Base-by-base conservation (phyloP, 1,140 invertebrate species). In the Dufourea novaeangliae region DNA sequence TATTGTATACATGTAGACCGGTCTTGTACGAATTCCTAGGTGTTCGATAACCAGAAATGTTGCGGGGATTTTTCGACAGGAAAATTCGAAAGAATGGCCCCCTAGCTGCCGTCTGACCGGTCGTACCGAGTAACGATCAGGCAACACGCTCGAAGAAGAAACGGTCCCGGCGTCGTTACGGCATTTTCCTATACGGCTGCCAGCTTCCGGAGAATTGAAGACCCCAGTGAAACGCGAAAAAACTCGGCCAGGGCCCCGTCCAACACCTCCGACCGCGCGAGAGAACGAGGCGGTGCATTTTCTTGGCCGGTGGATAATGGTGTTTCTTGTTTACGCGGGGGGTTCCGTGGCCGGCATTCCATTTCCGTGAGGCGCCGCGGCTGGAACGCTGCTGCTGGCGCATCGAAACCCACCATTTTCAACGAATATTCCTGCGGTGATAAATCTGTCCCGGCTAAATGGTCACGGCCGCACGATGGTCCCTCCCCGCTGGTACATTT, bases 81-180 rank as follows among this genome's bases (percentile, higher is more conserved):
- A 68, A 44, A 62, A 70, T 41, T 20, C 12, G 14, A 39, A 25
- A 57, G 41, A 74, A 67, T 54, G 59, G 79, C 73, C 57, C 32
- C 1, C 20, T n/a, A n/a, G n/a, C n/a, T n/a, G n/a, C 20, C 8
- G 25, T 37, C 8, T 17, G 54, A 32, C 54, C 54, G 27, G 20
- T 20, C 20, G 20, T 54, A 41, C 37, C 63, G 52, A 46, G 54
- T 80, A 82, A 83, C 80, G 81, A 82, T 67, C 54, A 34, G 14
- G 34, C 32, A 50, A 27, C 25, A 22, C 50, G 61, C 44, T 32
- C 4, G 41, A 27, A 8, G 39, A 78, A 83, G 76, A 79, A 66
- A 54, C 52, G 57, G 44, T 75, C 57, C 39, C 39, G 70, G 70
- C 64, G 66, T 82, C 73, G 29, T 81, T 84, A 81, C 71, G 61